phyloP scores from a whole-genome alignment of 2,113 vertebrate genomes.

The Trichomycterus rosablanca region DNA sequence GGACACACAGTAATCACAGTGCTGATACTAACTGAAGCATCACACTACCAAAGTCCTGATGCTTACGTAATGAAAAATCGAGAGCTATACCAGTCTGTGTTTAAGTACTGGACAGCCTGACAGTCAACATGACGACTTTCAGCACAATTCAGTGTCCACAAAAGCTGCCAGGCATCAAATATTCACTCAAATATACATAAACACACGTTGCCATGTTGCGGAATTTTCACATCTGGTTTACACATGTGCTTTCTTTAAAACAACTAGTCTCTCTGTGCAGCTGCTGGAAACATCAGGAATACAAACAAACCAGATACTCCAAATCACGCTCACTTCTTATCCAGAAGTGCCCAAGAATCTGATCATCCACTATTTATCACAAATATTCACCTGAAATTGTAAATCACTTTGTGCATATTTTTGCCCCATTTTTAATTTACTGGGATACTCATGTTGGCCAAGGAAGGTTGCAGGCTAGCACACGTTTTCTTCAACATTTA shows the following conservation, averaged over 20 bases:
- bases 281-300: background rate
- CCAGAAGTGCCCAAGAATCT: too few species aligned
- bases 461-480: too few species aligned
- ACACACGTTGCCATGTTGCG: background rate
- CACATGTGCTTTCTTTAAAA: slow-evolving; percentile 27
- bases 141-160: slow-evolving; percentile 28
- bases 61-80: too few species aligned
- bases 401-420: too few species aligned
- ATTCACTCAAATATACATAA: slow-evolving; percentile 12
- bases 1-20: slow-evolving; percentile 42
- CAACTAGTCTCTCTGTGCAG: background rate
- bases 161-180: slow-evolving; percentile 10
- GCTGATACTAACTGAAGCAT: slow-evolving; percentile 9
- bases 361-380: too few species aligned
- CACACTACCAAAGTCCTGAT: too few species aligned
- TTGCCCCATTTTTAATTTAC: too few species aligned
- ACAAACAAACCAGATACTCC: too few species aligned
- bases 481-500: too few species aligned
- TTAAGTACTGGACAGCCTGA: background rate
- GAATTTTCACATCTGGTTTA: slow-evolving; percentile 35
- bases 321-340: too few species aligned
- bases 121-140: background rate
- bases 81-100: background rate
- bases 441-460: too few species aligned
- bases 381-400: too few species aligned